phyloP scores from a whole-genome alignment of 2,888 invertebrate species.

The Therioaphis trifolii region DNA sequence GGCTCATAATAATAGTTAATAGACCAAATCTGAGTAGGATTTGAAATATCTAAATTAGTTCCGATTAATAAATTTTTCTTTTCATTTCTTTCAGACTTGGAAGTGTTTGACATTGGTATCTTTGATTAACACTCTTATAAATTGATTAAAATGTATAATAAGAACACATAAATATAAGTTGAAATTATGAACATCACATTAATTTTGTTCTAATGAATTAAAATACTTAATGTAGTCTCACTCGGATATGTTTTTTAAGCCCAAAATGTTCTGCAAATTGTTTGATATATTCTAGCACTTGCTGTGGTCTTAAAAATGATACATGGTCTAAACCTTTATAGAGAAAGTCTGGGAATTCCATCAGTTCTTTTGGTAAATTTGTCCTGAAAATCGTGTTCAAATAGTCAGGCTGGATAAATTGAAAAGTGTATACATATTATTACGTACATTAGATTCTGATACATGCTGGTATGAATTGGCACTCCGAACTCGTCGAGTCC shows the following conservation, averaged over 20 bases:
- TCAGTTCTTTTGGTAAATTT: constrained; percentile 91
- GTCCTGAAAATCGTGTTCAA: not conserved
- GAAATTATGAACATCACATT: no score
- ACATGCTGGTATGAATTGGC: constrained; percentile 92
- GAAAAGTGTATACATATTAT: not conserved
- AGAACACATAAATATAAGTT: no score
- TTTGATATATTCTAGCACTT: constrained; percentile 78
- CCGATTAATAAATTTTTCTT: no score
- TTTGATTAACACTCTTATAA: no score
- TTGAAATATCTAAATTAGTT: no score
- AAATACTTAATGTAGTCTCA: no score
- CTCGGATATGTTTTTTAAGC: constrained; percentile 75
- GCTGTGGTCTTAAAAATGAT: constrained; percentile 76
- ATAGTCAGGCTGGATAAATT: not conserved
- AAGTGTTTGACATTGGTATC: no score
- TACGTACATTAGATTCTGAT: constrained; percentile 82
- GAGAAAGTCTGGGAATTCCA: constrained; percentile 90
- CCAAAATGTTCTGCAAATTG: constrained; percentile 76
- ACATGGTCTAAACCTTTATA: constrained; percentile 75
- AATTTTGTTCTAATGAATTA: no score
- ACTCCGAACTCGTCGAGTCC: constrained; percentile 81
- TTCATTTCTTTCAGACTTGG: no score
- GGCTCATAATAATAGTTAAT: no score
- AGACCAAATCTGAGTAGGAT: no score
- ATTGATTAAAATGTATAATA: no score